Percentiles rank a stretch among this genome's conserved stretches.
Conservation (phyloP, 2,888 invertebrate genomes). For the Elgonia sp. region DNA sequence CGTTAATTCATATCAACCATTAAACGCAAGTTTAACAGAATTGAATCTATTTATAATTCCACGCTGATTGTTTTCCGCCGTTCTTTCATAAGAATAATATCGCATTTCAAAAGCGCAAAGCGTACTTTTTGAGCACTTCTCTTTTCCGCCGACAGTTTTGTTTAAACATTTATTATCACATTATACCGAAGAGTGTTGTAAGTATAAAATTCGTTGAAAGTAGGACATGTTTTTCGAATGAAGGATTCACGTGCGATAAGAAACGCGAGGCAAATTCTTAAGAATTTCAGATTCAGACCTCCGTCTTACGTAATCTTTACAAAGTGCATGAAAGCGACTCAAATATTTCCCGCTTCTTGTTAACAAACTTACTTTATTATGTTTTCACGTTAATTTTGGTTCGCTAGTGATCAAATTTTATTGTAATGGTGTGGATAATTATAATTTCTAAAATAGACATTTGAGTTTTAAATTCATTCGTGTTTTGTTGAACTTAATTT, state of each 20-base stretch:
- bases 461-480: conserved; percentile 38
- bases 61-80: not conserved
- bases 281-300: conserved; percentile 36
- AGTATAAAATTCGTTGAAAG: conserved; percentile 52
- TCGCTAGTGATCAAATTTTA: not conserved
- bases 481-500: conserved; percentile 8
- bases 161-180: conserved; percentile 38
- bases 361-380: conserved; percentile 38
- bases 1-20: not conserved
- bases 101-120: conserved; percentile 23
- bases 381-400: conserved; percentile 19
- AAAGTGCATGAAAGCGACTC: conserved; percentile 15
- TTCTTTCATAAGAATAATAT: conserved; percentile 13
- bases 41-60: not conserved
- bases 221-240: conserved; percentile 52
- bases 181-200: conserved; percentile 28
- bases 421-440: conserved; percentile 9
- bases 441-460: conserved; percentile 13
- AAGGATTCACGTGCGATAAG: conserved; percentile 48
- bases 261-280: conserved; percentile 23
- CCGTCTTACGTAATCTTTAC: conserved; percentile 33
- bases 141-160: conserved; percentile 19
- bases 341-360: conserved; percentile 27
- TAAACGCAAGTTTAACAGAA: not conserved
- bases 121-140: not conserved